These are phyloP conservation scores for Sminthurinus aureus DNA, from an alignment of 2,888 invertebrate species.

Conservation along the genomic window DNA sequence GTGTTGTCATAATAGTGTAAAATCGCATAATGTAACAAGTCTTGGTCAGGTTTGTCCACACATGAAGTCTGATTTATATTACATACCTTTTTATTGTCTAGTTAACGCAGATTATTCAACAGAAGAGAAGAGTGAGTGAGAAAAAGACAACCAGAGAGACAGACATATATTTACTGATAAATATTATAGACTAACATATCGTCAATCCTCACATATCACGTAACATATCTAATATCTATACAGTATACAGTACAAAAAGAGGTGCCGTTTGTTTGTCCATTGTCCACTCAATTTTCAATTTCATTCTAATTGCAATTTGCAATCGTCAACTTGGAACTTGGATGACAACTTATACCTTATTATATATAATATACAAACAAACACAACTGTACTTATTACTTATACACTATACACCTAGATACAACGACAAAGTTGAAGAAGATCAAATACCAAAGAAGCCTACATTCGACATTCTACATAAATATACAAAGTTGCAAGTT, in stretches of 20 bases:
- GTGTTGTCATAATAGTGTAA: slow-evolving; percentile 39
- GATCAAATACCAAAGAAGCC: not conserved
- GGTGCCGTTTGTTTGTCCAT: not conserved
- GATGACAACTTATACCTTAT: not conserved
- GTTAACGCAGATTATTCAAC: not conserved
- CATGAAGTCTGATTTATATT: slow-evolving; percentile 38
- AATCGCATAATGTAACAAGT: slow-evolving; percentile 33
- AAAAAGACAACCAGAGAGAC: too few relatives aligned
- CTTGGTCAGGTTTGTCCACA: slow-evolving; percentile 42
- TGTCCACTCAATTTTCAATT: not conserved
- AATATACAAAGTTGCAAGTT: not conserved
- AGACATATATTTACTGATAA: too few relatives aligned
- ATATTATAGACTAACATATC: too few relatives aligned
- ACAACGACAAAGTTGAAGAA: too few relatives aligned
- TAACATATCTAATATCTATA: too few relatives aligned
- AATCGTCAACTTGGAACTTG: not conserved
- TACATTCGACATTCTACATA: not conserved
- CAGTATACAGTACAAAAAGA: not conserved
- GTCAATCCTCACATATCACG: too few relatives aligned
- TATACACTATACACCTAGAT: too few relatives aligned
- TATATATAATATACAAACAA: too few relatives aligned
- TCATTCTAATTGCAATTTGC: not conserved
- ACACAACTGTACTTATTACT: too few relatives aligned
- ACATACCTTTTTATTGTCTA: slow-evolving; percentile 4
- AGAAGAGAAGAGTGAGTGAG: not conserved